Conservation (phyloP, 2,888 invertebrate genomes). For the Rotaria magnacalcarata region DNA sequence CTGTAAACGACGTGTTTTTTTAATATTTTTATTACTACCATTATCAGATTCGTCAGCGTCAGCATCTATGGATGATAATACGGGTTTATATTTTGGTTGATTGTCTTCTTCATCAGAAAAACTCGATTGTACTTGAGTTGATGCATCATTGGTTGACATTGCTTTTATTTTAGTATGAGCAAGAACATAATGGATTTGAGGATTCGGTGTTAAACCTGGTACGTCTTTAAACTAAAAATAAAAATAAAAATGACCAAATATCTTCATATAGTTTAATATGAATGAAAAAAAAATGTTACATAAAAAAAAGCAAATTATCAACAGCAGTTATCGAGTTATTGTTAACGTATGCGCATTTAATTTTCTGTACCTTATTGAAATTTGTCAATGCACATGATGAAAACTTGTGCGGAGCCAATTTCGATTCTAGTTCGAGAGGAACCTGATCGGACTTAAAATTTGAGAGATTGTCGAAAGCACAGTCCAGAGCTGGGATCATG, state of each 20-base stretch:
- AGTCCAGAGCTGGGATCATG: too few species aligned
- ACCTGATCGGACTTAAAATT: too few species aligned
- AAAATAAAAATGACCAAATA: neutral
- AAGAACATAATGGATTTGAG: neutral
- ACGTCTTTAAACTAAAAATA: neutral
- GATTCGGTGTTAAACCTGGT: neutral
- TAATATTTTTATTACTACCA: neutral
- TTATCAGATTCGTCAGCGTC: neutral
- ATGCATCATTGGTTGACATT: neutral
- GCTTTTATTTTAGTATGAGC: neutral
- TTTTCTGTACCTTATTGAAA: too few species aligned
- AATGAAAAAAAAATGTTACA: too few species aligned
- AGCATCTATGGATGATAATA: neutral
- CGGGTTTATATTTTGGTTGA: neutral
- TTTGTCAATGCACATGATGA: too few species aligned
- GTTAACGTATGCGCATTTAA: too few species aligned
- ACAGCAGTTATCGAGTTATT: too few species aligned
- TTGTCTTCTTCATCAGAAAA: neutral
- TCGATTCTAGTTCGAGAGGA: too few species aligned
- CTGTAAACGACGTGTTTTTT: neutral
- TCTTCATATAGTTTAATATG: neutral
- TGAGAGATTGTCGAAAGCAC: too few species aligned
- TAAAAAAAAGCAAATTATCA: too few species aligned
- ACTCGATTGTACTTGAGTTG: neutral
- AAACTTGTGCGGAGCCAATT: too few species aligned